phyloP scores from a whole-genome alignment of 2,113 vertebrate genomes.

The Chloropsis hardwickii region DNA sequence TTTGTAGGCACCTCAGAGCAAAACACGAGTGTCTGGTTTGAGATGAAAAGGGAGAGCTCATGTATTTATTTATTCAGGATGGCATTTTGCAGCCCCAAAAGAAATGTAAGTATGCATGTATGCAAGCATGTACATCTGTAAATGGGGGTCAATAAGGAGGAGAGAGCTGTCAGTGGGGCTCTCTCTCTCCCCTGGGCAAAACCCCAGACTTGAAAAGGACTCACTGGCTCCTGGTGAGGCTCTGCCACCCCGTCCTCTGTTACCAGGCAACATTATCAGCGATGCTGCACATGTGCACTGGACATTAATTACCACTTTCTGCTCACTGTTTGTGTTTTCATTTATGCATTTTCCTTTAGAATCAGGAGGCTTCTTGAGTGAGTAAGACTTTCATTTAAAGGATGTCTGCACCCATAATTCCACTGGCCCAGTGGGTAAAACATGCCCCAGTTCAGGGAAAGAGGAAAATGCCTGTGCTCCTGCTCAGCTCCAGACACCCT shows the following conservation, averaged over 20 bases:
- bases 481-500: neutral
- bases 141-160: neutral
- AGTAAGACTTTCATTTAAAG: neutral
- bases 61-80: neutral
- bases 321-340: neutral
- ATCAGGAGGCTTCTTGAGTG: neutral
- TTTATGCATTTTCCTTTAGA: neutral
- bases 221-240: neutral
- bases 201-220: neutral
- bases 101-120: neutral
- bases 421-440: accelerated
- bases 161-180: neutral
- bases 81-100: neutral
- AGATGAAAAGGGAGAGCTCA: neutral
- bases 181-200: neutral
- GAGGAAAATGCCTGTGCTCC: neutral
- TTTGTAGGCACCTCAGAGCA: neutral
- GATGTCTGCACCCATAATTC: neutral
- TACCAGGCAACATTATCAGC: slow-evolving; percentile 58
- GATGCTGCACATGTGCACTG: neutral
- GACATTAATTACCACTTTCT: slow-evolving; percentile 26
- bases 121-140: neutral
- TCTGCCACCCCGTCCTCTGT: slow-evolving; percentile 5
- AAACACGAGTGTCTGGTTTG: neutral
- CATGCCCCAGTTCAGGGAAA: accelerated